These are phyloP conservation scores for Drosophila ogumai DNA, from an alignment of 1,140 invertebrate species.

Conservation along the genomic window DNA sequence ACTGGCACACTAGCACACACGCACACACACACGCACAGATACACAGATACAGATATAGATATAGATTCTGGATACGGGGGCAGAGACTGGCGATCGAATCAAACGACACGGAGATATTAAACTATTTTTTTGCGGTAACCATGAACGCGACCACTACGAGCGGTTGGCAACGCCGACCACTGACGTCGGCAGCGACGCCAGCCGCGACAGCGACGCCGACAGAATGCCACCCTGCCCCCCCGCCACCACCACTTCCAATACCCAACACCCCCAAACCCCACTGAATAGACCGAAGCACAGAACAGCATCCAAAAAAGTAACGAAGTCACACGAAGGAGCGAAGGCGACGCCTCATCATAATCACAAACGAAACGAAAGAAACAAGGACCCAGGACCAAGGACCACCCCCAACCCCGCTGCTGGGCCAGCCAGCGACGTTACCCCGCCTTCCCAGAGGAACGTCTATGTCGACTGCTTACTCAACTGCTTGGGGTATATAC, in stretches of 20 bases:
- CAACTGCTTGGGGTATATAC: constrained; percentile 38
- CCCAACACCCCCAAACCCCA: neutral
- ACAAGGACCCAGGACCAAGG: constrained; percentile 18
- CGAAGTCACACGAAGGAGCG: constrained; percentile 40
- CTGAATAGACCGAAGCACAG: constrained; percentile 12
- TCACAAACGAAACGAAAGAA: constrained; percentile 56
- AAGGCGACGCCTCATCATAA: constrained; percentile 75
- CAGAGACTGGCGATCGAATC: constrained; percentile 78
- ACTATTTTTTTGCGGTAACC: constrained; percentile 85
- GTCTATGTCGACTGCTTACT: constrained; percentile 37
- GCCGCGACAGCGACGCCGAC: constrained; percentile 21
- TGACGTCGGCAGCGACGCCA: constrained; percentile 49
- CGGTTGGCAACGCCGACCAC: constrained; percentile 69
- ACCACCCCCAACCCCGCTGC: constrained; percentile 10
- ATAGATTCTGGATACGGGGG: constrained; percentile 24
- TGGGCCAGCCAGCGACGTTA: constrained; percentile 9
- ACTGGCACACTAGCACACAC: constrained; percentile 11
- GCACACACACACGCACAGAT: neutral
- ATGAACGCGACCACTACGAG: constrained; percentile 85
- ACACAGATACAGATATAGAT: constrained; percentile 11
- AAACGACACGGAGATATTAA: constrained; percentile 84
- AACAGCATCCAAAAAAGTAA: constrained; percentile 23
- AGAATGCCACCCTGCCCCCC: neutral
- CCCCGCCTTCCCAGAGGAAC: constrained; percentile 34
- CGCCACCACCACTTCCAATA: neutral